These are phyloP conservation scores for Psittacara wagleri DNA, from an alignment of 2,113 vertebrate species.

Conservation along the genomic window DNA sequence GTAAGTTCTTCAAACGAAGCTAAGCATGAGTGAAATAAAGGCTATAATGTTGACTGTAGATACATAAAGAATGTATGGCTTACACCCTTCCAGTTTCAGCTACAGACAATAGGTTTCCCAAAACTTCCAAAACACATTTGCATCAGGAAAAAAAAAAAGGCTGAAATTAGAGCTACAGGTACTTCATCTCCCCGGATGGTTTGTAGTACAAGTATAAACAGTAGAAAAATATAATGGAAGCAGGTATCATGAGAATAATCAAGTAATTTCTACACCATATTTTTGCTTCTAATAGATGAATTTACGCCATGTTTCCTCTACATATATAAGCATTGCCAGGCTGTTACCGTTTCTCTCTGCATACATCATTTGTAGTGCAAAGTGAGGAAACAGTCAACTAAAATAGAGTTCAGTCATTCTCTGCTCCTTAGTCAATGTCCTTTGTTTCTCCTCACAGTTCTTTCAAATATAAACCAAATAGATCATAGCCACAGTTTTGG, in stretches of 20 bases:
- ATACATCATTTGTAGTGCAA: neutral
- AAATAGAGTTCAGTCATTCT: neutral
- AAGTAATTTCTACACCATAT: neutral
- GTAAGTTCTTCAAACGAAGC: neutral
- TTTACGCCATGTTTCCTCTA: neutral
- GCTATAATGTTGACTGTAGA: neutral
- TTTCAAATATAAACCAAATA: neutral
- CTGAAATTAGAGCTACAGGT: neutral
- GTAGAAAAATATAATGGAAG: neutral
- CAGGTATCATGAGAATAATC: neutral
- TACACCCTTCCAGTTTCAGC: neutral
- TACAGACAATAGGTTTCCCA: neutral
- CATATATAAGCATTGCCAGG: neutral
- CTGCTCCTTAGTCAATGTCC: neutral
- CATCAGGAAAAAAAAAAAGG: neutral
- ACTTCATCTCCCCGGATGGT: neutral
- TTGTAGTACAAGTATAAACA: neutral
- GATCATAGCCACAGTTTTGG: neutral
- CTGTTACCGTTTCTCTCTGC: neutral
- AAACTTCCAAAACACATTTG: neutral
- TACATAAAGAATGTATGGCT: neutral
- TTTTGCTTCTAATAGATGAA: neutral
- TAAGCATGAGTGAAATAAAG: neutral
- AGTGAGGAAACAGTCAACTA: neutral
- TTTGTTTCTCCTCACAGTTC: neutral